Evolutionary conservation across 1,140 invertebrate genomes (phyloP), one percentile per base, ranked within the genome.

Genomic region (Diachasmimorpha longicaudata): DNA sequence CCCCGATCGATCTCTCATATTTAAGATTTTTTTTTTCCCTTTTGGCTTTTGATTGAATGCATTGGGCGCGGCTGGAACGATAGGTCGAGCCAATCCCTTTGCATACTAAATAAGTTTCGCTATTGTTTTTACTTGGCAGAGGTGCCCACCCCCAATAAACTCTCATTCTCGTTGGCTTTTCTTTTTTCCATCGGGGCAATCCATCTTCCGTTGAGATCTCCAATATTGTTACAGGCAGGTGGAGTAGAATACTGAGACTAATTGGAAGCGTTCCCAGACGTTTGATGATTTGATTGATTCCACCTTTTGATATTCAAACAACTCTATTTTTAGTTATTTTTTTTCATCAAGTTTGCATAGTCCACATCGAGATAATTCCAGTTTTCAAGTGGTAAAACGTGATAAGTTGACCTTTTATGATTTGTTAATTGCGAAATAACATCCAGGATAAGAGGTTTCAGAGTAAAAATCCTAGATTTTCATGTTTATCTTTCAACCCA

Each of bases 71-170:
- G 58, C 58, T 14, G 23, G 19, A 25, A 31, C 58, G 58, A 63
- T 63, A 63, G 58, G 58, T 63, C 58, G 23, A 63, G 23, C 58
- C 58, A 63, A 63, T 63, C 58, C 58, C 58, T 63, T 63, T 14
- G 58, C 52, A 58, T 63, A 63, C 11, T 23, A 25, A 63, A 63
- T 19, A 25, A 63, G 58, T 63, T 63, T 63, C 10, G 9, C 58
- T 63, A 25, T 63, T 63, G 58, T 63, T 63, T 63, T 63, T 63
- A n/a, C 19, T 31, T 14, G 52, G n/a, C 19, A 21, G n/a, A 58
- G 8, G 19, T 63, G 31, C 9, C n/a, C n/a, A 55, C 23, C 23
- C 58, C 23, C 58, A 8, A 63, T 63, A 63, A 23, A 63, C 23
- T 63, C 23, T 63, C 23, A 63, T 63, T 63, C 58, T 25, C 58